Percentiles rank a stretch among this genome's conserved stretches.
Conservation (phyloP, 2,797 vertebrate genomes). For the Spea hammondii region DNA sequence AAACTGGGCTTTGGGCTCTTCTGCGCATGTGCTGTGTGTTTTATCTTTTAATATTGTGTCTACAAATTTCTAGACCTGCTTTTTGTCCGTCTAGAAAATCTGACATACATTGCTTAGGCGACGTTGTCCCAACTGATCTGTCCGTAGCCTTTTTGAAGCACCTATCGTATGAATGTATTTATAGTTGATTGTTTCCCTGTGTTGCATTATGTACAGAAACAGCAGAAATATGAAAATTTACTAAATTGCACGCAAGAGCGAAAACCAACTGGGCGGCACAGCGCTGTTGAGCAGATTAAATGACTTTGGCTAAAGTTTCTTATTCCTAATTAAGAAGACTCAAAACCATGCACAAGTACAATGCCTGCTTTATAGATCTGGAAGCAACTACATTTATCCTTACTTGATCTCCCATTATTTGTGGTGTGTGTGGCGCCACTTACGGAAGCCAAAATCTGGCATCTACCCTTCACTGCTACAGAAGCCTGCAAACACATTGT, state of each 20-base stretch:
- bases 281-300: conserved; percentile 26
- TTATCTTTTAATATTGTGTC: too few species aligned
- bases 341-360: conserved; percentile 38
- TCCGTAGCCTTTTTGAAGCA: too few species aligned
- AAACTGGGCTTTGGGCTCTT: too few species aligned
- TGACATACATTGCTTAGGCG: too few species aligned
- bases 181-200: too few species aligned
- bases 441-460: conserved; percentile 44
- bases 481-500: conserved; percentile 37
- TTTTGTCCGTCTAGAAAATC: too few species aligned
- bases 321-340: conserved; percentile 42
- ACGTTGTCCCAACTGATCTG: too few species aligned
- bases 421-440: conserved; percentile 46
- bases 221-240: conserved; percentile 8
- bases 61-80: too few species aligned
- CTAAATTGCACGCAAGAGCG: conserved; percentile 12
- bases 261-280: conserved; percentile 23
- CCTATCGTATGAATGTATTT: too few species aligned
- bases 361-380: conserved; percentile 44
- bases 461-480: conserved; percentile 19
- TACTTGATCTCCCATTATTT: conserved; percentile 47
- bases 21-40: too few species aligned
- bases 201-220: background rate
- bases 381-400: conserved; percentile 42
- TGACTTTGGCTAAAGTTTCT: conserved; percentile 41